Conservation (phyloP, 2,888 invertebrate species). For the Heliconius sara region DNA sequence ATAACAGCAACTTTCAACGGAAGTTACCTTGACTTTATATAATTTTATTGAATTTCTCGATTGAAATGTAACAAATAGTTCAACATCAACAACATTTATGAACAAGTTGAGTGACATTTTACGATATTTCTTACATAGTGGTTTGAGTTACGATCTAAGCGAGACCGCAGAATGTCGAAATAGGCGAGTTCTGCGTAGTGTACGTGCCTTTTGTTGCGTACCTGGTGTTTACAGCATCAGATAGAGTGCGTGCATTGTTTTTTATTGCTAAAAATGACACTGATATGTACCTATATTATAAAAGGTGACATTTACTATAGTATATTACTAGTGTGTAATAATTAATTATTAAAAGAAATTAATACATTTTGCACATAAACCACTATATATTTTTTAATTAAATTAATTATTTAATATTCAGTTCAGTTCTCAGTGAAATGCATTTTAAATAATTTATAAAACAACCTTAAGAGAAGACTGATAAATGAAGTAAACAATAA, state of each 20-base stretch:
- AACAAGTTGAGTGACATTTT: slow-evolving; percentile 22
- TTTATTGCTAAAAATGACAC: neutral
- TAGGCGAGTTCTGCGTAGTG: slow-evolving; percentile 10
- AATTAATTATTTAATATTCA: neutral
- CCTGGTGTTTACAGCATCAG: neutral
- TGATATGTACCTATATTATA: neutral
- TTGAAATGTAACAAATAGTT: slow-evolving; percentile 6
- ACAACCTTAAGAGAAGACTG: slow-evolving; percentile 10
- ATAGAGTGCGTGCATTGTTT: neutral
- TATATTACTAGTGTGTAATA: neutral
- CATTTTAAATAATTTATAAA: slow-evolving; percentile 29
- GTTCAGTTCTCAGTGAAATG: slow-evolving; percentile 1
- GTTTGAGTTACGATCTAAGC: slow-evolving; percentile 24
- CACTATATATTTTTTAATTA: neutral
- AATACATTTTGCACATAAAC: neutral
- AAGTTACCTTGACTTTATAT: slow-evolving; percentile 21
- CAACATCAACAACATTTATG: slow-evolving; percentile 1
- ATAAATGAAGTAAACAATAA: slow-evolving; percentile 35
- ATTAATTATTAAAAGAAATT: neutral
- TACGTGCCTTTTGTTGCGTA: slow-evolving; percentile 21
- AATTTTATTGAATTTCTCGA: slow-evolving; percentile 12
- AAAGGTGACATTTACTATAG: neutral
- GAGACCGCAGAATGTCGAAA: slow-evolving; percentile 26
- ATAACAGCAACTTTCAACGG: slow-evolving; percentile 10
- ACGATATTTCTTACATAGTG: slow-evolving; percentile 17